Conservation (phyloP, 2,797 vertebrate genomes). For the Notamacropus eugenii region DNA sequence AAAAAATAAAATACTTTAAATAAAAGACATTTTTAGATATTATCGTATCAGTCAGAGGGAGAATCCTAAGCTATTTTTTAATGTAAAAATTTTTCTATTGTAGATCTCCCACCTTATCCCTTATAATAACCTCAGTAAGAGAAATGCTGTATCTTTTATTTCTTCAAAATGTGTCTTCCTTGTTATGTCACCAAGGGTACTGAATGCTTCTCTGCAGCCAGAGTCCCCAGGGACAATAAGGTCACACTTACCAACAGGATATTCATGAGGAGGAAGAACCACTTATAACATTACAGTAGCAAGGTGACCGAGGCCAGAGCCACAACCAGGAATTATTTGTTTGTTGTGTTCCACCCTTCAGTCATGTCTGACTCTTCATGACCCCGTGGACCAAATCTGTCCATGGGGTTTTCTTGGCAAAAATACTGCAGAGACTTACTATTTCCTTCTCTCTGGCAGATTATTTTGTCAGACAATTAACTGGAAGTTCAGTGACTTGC, state of each 20-base stretch:
- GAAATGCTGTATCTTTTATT: not conserved
- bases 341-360: not conserved
- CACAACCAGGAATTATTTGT: not conserved
- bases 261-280: not conserved
- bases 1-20: too few relatives aligned
- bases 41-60: not conserved
- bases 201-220: not conserved
- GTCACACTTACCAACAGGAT: not conserved
- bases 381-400: not conserved
- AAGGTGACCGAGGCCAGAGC: not conserved
- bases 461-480: not conserved
- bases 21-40: not conserved
- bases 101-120: not conserved
- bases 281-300: not conserved
- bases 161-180: not conserved
- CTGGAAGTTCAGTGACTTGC: not conserved
- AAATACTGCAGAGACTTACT: not conserved
- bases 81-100: not conserved
- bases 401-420: not conserved
- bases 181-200: not conserved
- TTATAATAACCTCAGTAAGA: not conserved
- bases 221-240: not conserved
- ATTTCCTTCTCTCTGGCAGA: not conserved
- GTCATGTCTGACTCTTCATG: not conserved
- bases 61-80: not conserved